Evolutionary conservation across 2,113 vertebrate genomes (phyloP), one percentile per base, ranked within the genome.

Genomic region (Lepidothrix coronata): DNA sequence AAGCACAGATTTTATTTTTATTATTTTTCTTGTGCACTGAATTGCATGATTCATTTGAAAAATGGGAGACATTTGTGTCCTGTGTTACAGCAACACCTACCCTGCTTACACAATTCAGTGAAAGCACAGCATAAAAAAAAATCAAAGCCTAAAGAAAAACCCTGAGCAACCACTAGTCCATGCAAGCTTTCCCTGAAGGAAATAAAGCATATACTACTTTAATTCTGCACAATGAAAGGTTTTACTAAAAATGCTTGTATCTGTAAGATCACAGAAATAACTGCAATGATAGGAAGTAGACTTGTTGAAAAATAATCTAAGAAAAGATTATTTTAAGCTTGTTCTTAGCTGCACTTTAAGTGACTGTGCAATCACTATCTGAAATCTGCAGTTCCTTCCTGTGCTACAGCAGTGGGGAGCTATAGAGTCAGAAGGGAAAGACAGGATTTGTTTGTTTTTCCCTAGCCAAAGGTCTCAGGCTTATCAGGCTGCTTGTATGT

Each of bases 381-480:
- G 75, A 78, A 90, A 70, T 90, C 85, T 88, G 78, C 71, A 73
- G 71, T 62, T 91, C 66, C 66, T 72, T 92, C 74, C 84, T 82
- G 62, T 49, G 66, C 92, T 72, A 37, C 62, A 85, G 74, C 52
- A 82, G 48, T 5, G 12, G 39, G 49, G 57, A 85, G 52, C 65
- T 89, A 37, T 1, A 1, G 65, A 95, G 35, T 77, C 76, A 63
- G 48, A 94, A 92, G 30, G 68, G 57, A 89, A 86, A 78, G 70
- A 74, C 15, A 43, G 54, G 54, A 80, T 73, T 79, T 90, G 33
- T 92, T 93, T 89, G 27, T 31, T 90, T 95, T 95, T 74, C 48
- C 27, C 65, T 78, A 92, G 35, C 41, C 77, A 85, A 87, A 94
- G 54, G 77, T 85, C 62, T 78, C 61, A 10, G 28, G 35, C 88